Percentiles rank a stretch among this genome's conserved stretches.
These are phyloP conservation scores for Chelonoidis abingdonii DNA, from an alignment of 2,113 vertebrate genomes.

Conservation along the genomic window DNA sequence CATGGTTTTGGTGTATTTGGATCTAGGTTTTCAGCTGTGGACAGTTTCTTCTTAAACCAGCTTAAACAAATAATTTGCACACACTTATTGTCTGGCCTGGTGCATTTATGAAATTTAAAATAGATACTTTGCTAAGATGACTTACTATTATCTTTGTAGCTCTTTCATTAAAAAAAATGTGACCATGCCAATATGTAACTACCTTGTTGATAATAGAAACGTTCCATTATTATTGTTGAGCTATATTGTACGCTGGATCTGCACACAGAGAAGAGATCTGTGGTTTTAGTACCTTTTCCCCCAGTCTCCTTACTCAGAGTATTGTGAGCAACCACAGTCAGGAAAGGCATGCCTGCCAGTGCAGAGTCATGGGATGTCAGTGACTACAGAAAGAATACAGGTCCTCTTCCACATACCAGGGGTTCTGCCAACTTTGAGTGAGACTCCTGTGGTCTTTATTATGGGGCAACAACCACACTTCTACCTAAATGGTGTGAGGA, in stretches of 20 bases:
- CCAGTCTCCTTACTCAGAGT: not conserved
- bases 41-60: slow-evolving; percentile 10
- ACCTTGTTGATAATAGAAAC: not conserved
- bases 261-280: not conserved
- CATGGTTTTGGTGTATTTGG: slow-evolving; percentile 41
- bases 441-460: not conserved
- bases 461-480: not conserved
- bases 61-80: not conserved
- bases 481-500: not conserved
- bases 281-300: not conserved
- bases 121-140: not conserved
- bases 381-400: not conserved
- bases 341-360: not conserved
- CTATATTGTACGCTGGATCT: not conserved
- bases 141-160: not conserved
- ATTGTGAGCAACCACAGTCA: not conserved
- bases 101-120: not conserved
- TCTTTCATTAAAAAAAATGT: not conserved
- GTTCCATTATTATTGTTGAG: not conserved
- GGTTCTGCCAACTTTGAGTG: accelerated
- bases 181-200: not conserved
- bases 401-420: not conserved
- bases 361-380: not conserved
- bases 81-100: not conserved
- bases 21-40: slow-evolving; percentile 16